phyloP scores from a whole-genome alignment of 2,113 vertebrate genomes.

The Xenopus tropicalis region DNA sequence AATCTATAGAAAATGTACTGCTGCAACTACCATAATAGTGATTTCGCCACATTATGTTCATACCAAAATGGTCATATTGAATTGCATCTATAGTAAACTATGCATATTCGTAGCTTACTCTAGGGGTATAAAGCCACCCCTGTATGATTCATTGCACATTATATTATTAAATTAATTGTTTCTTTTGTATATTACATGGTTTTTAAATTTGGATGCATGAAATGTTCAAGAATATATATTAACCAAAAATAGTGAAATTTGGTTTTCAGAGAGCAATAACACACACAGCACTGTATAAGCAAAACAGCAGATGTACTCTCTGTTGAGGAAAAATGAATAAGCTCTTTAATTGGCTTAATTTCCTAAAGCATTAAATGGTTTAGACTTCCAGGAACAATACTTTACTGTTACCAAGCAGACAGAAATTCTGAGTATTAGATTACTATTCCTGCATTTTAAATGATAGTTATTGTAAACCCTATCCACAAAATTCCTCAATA shows the following conservation, averaged over 20 bases:
- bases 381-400: slow-evolving; percentile 46
- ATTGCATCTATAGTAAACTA: no score
- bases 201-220: no score
- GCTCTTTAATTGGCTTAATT: slow-evolving; percentile 44
- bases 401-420: slow-evolving; percentile 40
- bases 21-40: no score
- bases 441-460: slow-evolving; percentile 9
- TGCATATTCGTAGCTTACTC: no score
- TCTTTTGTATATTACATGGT: no score
- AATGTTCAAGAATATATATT: no score
- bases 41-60: no score
- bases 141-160: no score
- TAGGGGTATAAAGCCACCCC: no score
- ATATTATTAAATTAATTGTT: no score
- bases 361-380: slow-evolving; percentile 42
- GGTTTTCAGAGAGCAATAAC: slow-evolving; percentile 4
- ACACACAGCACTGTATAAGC: slow-evolving; percentile 14
- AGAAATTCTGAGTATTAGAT: slow-evolving; percentile 15
- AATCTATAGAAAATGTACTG: no score
- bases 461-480: slow-evolving; percentile 10
- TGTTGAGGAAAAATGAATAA: slow-evolving; percentile 34
- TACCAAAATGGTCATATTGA: no score
- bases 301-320: slow-evolving; percentile 44
- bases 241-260: not conserved
- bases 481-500: not conserved